Base-by-base conservation (phyloP, 1,140 invertebrate species). In the Brachionus asplanchnoidis region DNA sequence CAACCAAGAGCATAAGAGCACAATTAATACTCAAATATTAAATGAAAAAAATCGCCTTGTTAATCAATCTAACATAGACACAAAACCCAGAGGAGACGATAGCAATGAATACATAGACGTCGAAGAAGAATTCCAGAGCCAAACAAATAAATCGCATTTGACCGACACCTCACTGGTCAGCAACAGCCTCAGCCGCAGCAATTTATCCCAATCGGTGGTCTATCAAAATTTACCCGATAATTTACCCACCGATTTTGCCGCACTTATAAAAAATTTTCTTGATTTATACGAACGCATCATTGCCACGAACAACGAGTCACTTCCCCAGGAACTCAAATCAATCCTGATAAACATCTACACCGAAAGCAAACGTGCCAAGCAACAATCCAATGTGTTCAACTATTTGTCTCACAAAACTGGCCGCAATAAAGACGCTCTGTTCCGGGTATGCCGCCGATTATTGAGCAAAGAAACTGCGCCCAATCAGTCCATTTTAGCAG, bases 41-140 rank as follows among this genome's bases (percentile, higher is more conserved):
- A 77, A 77, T 20, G 73, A 77, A 50, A 77, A 77, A 77, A 77
- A 77, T 28, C 73, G 44, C 1, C 12, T 77, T 11, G 26, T 50
- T 28, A 77, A 77, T 50, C 42, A 50, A 14, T 28, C 73, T 14
- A 77, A 50, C 4, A 14, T 14, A 26, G 44, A 77, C 12, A 53
- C 26, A 8, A 77, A 77, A 46, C 6, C 9, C 17, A 68, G 28
- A 68, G 20, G 20, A 14, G 70, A 75, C 3, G 73, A 77, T 5
- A 77, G 73, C 11, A 77, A 77, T 17, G 73, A 77, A 11, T 77
- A 77, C 73, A 77, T 77, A 77, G 73, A 77, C 23, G 73, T 77
- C 7, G 73, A 77, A 77, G 73, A 77, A 77, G 73, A 77, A 26
- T 6, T 36, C 23, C 14, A 26, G 14, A 77, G 11, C 28, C 73